These are phyloP conservation scores for Merodon equestris DNA, from an alignment of 2,888 invertebrate species.

Conservation along the genomic window DNA sequence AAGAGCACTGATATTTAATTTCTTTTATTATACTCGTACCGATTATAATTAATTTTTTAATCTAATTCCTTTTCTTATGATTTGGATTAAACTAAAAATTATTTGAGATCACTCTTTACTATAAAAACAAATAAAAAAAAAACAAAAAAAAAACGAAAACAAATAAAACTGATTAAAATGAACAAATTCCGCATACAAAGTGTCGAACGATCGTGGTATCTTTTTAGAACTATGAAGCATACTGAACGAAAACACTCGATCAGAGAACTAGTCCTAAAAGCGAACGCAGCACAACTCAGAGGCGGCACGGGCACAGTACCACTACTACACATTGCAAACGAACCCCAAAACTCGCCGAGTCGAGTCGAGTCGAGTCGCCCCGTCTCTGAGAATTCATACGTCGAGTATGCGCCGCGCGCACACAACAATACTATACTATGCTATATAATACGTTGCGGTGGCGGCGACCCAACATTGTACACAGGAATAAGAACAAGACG, in stretches of 20 bases:
- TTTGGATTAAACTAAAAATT: slow-evolving; percentile 4
- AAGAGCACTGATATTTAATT: slow-evolving; percentile 24
- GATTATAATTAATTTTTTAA: background rate
- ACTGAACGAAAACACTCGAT: slow-evolving; percentile 63
- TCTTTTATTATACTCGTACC: slow-evolving; percentile 22
- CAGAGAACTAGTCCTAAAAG: slow-evolving; percentile 68
- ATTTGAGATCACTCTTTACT: slow-evolving; percentile 45
- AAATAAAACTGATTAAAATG: slow-evolving; percentile 6
- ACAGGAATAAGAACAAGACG: slow-evolving; percentile 56
- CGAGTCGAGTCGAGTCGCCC: too few relatives aligned
- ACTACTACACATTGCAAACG: slow-evolving; percentile 60
- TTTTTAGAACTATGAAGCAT: slow-evolving; percentile 64
- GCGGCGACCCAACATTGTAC: slow-evolving; percentile 37
- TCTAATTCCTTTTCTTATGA: slow-evolving; percentile 6
- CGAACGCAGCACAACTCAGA: slow-evolving; percentile 59
- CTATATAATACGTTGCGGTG: slow-evolving; percentile 33
- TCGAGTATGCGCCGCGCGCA: slow-evolving; percentile 19
- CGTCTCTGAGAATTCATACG: slow-evolving; percentile 19
- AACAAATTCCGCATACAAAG: slow-evolving; percentile 44
- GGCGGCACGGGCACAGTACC: slow-evolving; percentile 56
- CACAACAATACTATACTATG: slow-evolving; percentile 36
- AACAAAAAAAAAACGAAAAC: slow-evolving; percentile 5
- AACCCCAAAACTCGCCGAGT: slow-evolving; percentile 57
- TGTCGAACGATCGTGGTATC: slow-evolving; percentile 62
- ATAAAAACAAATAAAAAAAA: slow-evolving; percentile 25